phyloP scores from a whole-genome alignment of 2,797 vertebrate species.

The Apogon talboti region DNA sequence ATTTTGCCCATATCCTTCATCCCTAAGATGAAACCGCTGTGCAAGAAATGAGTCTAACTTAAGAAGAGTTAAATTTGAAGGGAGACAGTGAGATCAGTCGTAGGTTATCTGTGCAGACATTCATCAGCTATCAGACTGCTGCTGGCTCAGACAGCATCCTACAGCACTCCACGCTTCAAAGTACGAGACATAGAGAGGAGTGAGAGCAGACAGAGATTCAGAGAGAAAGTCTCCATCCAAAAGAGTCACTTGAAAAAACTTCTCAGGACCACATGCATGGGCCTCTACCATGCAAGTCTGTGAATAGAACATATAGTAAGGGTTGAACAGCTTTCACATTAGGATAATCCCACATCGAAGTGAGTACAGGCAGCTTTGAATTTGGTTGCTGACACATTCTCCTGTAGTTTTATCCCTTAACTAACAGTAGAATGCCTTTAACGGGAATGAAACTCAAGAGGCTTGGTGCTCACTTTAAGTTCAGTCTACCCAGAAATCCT shows the following conservation, averaged over 20 bases:
- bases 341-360: conserved; percentile 10
- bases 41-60: conserved; percentile 1
- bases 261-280: conserved; percentile 20
- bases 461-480: background rate
- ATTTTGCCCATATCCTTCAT: no score
- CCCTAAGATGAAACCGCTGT: no score
- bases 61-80: conserved; percentile 29
- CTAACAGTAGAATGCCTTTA: background rate
- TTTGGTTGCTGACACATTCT: conserved; percentile 9
- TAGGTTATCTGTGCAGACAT: conserved; percentile 73
- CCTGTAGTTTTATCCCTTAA: conserved; percentile 3
- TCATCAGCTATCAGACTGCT: conserved; percentile 69
- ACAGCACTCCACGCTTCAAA: conserved; percentile 56
- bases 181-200: conserved; percentile 34
- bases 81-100: conserved; percentile 51
- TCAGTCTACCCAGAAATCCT: conserved; percentile 16
- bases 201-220: conserved; percentile 21
- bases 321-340: conserved; percentile 1
- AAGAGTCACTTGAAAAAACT: conserved; percentile 54
- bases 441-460: background rate
- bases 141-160: conserved; percentile 66
- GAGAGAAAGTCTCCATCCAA: conserved; percentile 48
- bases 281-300: background rate
- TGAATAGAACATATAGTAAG: no score
- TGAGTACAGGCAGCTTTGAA: background rate